Base-by-base conservation (phyloP, 1,140 invertebrate genomes). In the Plectus sambesii region DNA sequence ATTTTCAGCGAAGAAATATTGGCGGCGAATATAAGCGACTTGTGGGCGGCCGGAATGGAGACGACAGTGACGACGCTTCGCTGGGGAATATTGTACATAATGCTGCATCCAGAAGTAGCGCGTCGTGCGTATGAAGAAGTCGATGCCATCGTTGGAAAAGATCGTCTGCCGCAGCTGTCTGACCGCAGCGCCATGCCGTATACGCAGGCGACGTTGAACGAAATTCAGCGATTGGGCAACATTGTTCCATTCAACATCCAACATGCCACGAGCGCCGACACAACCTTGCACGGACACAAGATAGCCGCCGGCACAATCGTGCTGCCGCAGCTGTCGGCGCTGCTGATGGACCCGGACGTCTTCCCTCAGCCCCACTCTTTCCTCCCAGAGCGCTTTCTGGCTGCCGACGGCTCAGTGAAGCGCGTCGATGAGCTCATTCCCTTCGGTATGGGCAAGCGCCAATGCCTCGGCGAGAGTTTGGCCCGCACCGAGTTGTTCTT, bases 241-340 rank as follows among this genome's bases (percentile, higher is more conserved):
- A 63, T 72, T 9, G 56, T 70, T 33, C 69, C 69, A 1, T 54
- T 70, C 29, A 65, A 66, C n/a, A 30, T 70, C 8, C 63, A 62
- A 8, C 68, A 70, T 51, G 60, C 58, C 35, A 62, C 64, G 0
- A 63, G 60, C 9, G 50, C 52, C 37, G 58, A 68, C 45, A 62
- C 61, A 0, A 12, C 42, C 20, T 22, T 70, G 22, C 29, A 49
- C 30, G 52, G 60, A 12, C 47, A 58, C 40, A 53, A 42, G 36
- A 63, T 71, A 23, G 55, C 54, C 12, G 46, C 49, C 9, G 55
- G 63, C 22, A 69, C 70, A 1, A 39, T 68, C 15, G 56, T 69
- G 12, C 59, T 71, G 42, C 46, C 68, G 8, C 70, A 70, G 50
- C 48, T 67, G 3, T 66, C 59, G 58, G 62, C 60, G 2, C 41